phyloP scores from a whole-genome alignment of 1,140 invertebrate genomes.

The Nephotettix cincticeps region DNA sequence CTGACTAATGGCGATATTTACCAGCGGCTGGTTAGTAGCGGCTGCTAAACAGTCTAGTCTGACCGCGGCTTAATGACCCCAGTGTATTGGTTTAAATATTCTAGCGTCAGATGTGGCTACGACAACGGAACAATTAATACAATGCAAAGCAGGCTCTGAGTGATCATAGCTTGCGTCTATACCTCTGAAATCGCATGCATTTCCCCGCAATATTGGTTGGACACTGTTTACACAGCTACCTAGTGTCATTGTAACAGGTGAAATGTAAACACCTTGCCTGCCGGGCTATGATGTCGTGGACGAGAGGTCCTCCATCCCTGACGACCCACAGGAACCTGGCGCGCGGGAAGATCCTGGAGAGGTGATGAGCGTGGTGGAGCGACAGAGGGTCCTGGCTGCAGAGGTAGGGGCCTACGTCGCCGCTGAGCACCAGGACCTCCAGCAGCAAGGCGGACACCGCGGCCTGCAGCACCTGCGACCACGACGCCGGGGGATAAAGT shows the following conservation, averaged over 20 bases:
- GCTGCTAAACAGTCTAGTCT: no score
- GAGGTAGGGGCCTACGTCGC: conserved; percentile 83
- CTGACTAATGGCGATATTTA: no score
- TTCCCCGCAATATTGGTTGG: neutral
- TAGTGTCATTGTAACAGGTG: neutral
- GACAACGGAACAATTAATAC: neutral
- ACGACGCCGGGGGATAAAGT: no score
- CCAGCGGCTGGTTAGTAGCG: no score
- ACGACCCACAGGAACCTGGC: conserved; percentile 97
- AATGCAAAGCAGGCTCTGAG: no score
- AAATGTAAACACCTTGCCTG: conserved; percentile 58
- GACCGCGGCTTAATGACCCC: no score
- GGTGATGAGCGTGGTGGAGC: conserved; percentile 87
- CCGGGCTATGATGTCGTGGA: conserved; percentile 94
- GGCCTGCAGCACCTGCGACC: conserved; percentile 81
- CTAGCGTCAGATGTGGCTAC: neutral
- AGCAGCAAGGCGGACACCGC: conserved; percentile 95
- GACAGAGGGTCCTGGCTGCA: conserved; percentile 99
- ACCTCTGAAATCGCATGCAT: neutral
- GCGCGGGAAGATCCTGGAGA: conserved; percentile 61
- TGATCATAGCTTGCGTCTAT: neutral
- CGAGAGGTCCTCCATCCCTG: conserved; percentile 93
- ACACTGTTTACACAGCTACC: neutral
- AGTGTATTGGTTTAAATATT: no score
- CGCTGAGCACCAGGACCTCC: conserved; percentile 93